Evolutionary conservation across 2,113 vertebrate genomes (phyloP), one percentile per base, ranked within the genome.

Genomic region (Oryzias celebensis): DNA sequence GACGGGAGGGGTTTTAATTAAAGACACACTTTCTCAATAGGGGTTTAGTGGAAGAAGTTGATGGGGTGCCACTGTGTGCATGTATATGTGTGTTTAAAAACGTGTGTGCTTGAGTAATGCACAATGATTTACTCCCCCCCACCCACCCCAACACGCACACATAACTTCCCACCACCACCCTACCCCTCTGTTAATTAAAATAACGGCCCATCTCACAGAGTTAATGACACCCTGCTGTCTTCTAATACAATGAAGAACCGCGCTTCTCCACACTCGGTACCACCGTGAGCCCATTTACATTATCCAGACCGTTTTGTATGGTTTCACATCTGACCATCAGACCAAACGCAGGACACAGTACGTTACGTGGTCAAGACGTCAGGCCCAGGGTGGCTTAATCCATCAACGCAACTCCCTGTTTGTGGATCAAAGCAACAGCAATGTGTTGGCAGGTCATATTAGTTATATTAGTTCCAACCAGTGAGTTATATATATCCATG

Each of bases 161-260:
- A 58, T 52, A 50, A 55, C 57, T 50, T 53, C 48, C 55, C 68
- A 48, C 59, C 24, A 55, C 7, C 66, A 71, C 71, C 46, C 65
- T n/a, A 12, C 18, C 4, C 68, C 63, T 45, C 68, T 71, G 55
- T 86, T 89, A 86, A 88, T 88, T 87, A 87, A 79, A 79, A 85
- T 73, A 85, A 80, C 71, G 66, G 64, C 76, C 69, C 59, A 57
- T 80, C 81, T 73, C 49, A 20, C 71, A 20, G 48, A 74, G 61
- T 76, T 88, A 86, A 90, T 84, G 81, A 65, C 74, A 65, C 72
- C 76, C 72, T 51, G 67, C 85, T 68, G 79, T 68, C 70, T 81
- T 71, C 48, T 65, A 74, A 71, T 74, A 64, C 43, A 73, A 69
- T 63, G 51, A 62, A 70, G 58, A 50, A 41, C 57, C 64, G 50